Base-by-base conservation (phyloP, 1,140 invertebrate species). In the Zeugodacus cucurbitae region DNA sequence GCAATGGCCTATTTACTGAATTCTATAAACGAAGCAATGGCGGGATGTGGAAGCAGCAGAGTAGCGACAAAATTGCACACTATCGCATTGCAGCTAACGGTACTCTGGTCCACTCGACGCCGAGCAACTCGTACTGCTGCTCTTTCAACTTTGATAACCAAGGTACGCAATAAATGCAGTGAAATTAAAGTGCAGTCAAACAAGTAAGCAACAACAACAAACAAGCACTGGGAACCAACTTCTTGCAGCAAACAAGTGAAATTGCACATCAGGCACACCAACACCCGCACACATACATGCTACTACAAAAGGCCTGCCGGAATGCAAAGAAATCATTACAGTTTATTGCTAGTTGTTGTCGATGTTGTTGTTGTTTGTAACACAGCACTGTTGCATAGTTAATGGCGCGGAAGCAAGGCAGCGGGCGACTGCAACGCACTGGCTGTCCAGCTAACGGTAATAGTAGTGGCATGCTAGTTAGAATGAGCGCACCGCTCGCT, bases 171-270 rank as follows among this genome's bases (percentile, higher is more conserved):
- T 74, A 74, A 74, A 74, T 74, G 70, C 37, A 74, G 70, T 74
- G 70, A 74, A 74, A 74, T 74, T 74, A 74, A 74, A 74, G 37
- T 74, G 70, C 70, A 74, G 70, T 74, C 70, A 74, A 74, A 74
- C 34, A 74, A 74, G 34, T 22, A 74, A 74, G 4, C 17, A 74
- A 74, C 70, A 44, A 44, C 32, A 74, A 74, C 70, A 74, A 74
- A 7, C 14, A 10, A 1, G 20, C 22, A 41, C 41, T 74, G 22
- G 37, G 22, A 74, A 44, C 22, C 41, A 22, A 20, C 7, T 74
- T 20, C 17, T 17, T 37, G 22, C 70, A 74, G 70, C 70, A 74
- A 41, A 10, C 32, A 44, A 74, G 34, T n/a, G 17, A 20, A 54
- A 54, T 20, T 74, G 8, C 32, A 74, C 48, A n/a, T n/a, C n/a